A percentile compares a stretch with the other conserved stretches of the same genome.
These are phyloP conservation scores for Mermis nigrescens DNA, from an alignment of 2,888 invertebrate species.

Conservation along the genomic window DNA sequence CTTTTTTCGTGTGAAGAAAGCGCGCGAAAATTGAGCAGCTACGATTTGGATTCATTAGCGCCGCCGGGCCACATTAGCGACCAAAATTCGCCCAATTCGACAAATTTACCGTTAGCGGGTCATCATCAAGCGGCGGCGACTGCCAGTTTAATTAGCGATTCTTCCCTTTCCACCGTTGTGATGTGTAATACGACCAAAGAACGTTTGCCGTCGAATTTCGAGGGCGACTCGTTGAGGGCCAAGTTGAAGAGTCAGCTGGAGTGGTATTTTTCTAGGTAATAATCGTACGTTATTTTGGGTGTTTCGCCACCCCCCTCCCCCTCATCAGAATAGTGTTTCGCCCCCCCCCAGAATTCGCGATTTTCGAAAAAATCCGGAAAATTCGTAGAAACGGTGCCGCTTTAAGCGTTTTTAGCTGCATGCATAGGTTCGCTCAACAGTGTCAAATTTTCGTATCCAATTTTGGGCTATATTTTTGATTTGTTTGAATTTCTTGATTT, in stretches of 20 bases:
- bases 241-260: slow-evolving; percentile 60
- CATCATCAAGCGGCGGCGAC: not conserved
- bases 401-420: too few species aligned
- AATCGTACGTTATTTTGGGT: not conserved
- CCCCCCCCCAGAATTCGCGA: too few species aligned
- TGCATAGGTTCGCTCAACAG: too few species aligned
- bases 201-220: not conserved
- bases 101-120: not conserved
- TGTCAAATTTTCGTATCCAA: too few species aligned
- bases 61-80: not conserved
- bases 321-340: too few species aligned
- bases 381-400: too few species aligned
- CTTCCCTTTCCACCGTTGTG: not conserved
- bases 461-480: too few species aligned
- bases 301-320: not conserved
- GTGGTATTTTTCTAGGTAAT: slow-evolving; percentile 67
- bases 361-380: too few species aligned
- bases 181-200: not conserved
- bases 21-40: too few species aligned
- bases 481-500: too few species aligned
- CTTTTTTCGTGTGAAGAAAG: too few species aligned
- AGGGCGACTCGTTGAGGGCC: not conserved
- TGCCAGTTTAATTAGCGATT: not conserved
- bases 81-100: not conserved
- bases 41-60: too few species aligned